These are phyloP conservation scores for Resseliella maxima DNA, from an alignment of 2,888 invertebrate species.

Conservation along the genomic window DNA sequence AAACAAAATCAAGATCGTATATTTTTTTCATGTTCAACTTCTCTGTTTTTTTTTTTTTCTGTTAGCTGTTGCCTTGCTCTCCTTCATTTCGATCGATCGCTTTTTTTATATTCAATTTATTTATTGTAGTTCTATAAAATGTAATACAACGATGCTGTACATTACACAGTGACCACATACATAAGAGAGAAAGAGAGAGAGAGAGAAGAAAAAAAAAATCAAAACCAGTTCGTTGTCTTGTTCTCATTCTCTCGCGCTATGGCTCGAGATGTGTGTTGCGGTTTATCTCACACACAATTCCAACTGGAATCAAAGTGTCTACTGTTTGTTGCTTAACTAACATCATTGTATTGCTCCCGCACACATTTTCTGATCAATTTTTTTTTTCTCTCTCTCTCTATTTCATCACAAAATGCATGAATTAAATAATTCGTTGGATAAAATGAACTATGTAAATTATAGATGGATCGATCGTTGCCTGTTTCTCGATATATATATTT, in stretches of 20 bases:
- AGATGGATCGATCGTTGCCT: background rate
- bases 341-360: slow-evolving; percentile 1
- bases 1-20: slow-evolving; percentile 29
- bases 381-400: background rate
- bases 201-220: too few relatives aligned
- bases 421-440: slow-evolving; percentile 46
- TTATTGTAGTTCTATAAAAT: slow-evolving; percentile 35
- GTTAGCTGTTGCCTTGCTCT: background rate
- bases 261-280: background rate
- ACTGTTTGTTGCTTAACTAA: background rate
- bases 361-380: slow-evolving; percentile 6
- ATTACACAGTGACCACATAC: background rate
- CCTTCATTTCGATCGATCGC: background rate
- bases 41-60: background rate
- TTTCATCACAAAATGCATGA: background rate
- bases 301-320: slow-evolving; percentile 3
- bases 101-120: background rate
- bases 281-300: background rate
- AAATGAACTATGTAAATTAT: slow-evolving; percentile 24
- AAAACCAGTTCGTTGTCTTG: background rate
- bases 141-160: background rate
- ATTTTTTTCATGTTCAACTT: too few relatives aligned
- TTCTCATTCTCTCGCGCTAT: background rate
- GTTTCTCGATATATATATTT: too few relatives aligned
- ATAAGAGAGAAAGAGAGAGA: too few relatives aligned